Evolutionary conservation across 2,113 vertebrate species (phyloP).

Genomic region (Mesoclemmys tuberculata): DNA sequence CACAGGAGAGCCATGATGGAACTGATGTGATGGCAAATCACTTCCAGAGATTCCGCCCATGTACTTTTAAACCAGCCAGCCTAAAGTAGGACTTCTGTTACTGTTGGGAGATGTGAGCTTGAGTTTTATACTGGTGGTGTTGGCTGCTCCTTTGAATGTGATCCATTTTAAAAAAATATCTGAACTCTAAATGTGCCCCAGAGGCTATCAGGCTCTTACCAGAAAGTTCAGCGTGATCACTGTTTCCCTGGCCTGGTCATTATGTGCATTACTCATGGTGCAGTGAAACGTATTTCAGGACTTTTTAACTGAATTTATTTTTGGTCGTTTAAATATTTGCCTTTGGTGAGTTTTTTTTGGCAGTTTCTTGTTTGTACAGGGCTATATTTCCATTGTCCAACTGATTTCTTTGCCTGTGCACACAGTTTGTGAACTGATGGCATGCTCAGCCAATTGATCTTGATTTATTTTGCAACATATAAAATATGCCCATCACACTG

Average conservation of each 20-base stretch:
- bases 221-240: not conserved
- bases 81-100: accelerated
- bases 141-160: not conserved
- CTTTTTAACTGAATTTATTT: not conserved
- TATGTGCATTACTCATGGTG: not conserved
- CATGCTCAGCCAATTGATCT: accelerated
- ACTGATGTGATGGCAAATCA: not conserved
- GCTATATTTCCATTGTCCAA: not conserved
- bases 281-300: not conserved
- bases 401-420: not conserved
- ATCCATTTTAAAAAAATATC: not conserved
- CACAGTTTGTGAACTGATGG: not conserved
- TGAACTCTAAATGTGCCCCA: not conserved
- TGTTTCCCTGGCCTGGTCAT: accelerated
- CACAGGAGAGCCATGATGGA: not conserved
- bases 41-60: not conserved
- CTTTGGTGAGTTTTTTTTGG: accelerated
- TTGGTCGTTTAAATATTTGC: not conserved
- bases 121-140: not conserved
- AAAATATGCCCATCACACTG: accelerated
- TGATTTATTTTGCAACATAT: not conserved
- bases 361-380: accelerated
- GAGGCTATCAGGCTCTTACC: not conserved
- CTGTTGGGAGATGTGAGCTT: accelerated
- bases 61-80: not conserved